A percentile compares a stretch with the other conserved stretches of the same genome.
phyloP scores from a whole-genome alignment of 2,888 invertebrate species.

The Cerastis leucographa region DNA sequence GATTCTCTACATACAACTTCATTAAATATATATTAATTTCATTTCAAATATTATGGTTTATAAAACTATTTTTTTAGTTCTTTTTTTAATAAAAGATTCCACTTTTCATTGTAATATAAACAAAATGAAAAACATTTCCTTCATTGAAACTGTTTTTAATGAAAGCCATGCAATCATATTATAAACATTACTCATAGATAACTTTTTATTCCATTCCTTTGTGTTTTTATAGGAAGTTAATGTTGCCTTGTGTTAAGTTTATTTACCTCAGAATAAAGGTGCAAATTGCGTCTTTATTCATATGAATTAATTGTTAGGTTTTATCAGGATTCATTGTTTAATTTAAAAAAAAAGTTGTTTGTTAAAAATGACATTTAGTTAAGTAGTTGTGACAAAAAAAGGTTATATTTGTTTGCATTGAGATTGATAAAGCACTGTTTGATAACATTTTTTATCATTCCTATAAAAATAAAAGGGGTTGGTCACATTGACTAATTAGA shows the following conservation, averaged over 20 bases:
- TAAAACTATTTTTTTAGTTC: too few species aligned
- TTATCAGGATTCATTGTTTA: neutral
- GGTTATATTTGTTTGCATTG: neutral
- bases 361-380: neutral
- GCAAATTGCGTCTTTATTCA: neutral
- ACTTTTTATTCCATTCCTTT: slow-evolving; percentile 31
- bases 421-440: too few species aligned
- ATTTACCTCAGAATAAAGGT: slow-evolving; percentile 32
- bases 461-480: neutral
- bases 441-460: neutral
- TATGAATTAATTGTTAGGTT: neutral
- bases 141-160: slow-evolving; percentile 2
- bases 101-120: too few species aligned
- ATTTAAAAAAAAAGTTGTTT: too few species aligned
- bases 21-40: neutral
- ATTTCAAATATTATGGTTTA: too few species aligned
- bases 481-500: slow-evolving; percentile 4
- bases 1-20: neutral
- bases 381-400: neutral
- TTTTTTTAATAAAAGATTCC: too few species aligned
- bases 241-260: slow-evolving; percentile 36
- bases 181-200: slow-evolving; percentile 35
- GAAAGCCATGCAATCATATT: neutral
- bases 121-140: neutral
- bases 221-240: slow-evolving; percentile 29